A percentile compares a stretch with the other conserved stretches of the same genome.
phyloP scores from a whole-genome alignment of 2,113 vertebrate genomes.

The Hippolais icterina region DNA sequence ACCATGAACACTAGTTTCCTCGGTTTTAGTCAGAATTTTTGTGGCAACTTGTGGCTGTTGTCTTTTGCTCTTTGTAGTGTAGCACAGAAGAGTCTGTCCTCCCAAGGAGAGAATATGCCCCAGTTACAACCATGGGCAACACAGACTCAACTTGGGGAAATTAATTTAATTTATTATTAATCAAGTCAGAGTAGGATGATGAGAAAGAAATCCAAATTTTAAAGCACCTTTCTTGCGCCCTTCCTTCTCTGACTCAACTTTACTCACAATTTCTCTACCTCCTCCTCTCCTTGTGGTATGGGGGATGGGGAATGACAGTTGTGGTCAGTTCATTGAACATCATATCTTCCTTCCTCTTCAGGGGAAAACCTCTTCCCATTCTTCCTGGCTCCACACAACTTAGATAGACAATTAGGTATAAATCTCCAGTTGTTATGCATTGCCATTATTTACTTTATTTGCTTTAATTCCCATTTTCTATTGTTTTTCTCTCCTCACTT shows the following conservation, averaged over 20 bases:
- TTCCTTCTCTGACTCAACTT: not conserved
- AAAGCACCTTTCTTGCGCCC: not conserved
- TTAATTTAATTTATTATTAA: not conserved
- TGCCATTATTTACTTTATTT: not conserved
- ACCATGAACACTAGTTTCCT: not conserved
- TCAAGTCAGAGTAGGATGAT: not conserved
- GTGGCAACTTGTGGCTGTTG: not conserved
- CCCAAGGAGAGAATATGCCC: not conserved
- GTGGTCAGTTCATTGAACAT: not conserved
- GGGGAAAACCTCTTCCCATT: not conserved
- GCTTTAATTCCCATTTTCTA: not conserved
- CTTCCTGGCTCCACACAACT: not conserved
- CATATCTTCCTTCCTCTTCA: not conserved
- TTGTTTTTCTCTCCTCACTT: not conserved
- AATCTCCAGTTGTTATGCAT: not conserved
- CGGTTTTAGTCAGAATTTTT: not conserved
- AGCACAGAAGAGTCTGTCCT: not conserved
- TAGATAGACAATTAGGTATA: not conserved
- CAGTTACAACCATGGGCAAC: not conserved
- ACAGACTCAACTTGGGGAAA: not conserved
- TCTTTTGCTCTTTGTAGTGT: not conserved
- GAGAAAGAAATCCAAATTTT: not conserved
- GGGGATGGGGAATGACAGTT: not conserved
- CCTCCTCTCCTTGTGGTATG: not conserved
- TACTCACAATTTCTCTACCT: not conserved